Evolutionary conservation across 2,797 vertebrate genomes (phyloP), one percentile per base, ranked within the genome.

Genomic region (Danio aesculapii): DNA sequence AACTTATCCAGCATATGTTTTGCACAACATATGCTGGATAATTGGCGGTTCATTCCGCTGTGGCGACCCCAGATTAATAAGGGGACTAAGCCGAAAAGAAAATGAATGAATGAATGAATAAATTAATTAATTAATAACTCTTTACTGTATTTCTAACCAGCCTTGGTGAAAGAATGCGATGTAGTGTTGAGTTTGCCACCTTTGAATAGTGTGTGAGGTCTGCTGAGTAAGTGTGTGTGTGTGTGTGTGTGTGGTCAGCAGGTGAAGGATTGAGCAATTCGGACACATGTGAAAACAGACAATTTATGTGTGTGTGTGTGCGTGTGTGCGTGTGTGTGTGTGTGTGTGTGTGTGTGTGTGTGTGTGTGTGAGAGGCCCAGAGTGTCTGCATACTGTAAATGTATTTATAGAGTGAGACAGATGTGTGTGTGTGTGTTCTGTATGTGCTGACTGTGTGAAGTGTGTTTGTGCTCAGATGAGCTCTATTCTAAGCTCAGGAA

Each of bases 401-500:
- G 55, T 73, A 73, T 73, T 73, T 47, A 46, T 73, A 63, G 64
- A 58, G 41, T 0, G 11, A 50, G 50, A 70, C 62, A 66, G 30
- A 39, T 74, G 61, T 5, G 73, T 75, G 10, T 8, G 11, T 39
- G 30, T 30, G 30, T 30, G 30, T 19, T 49, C 14, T 53, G 43
- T 52, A 43, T 68, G 62, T 75, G 70, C 71, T 81, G 79, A 67
- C 52, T 67, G 41, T 71, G 21, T 68, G 73, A 77, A 62, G 73
- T 55, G 63, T 71, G 80, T 64, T 64, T 77, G 79, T 47, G n/a
- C 69, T 71, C 47, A 72, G 77, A 58, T 16, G n/a, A 68, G 44
- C 21, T 75, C 82, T 75, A 79, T 81, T 81, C 80, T 76, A 53
- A 72, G 75, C 21, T 11, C 49, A 80, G 85, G 85, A 86, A 80